A percentile compares a stretch with the other conserved stretches of the same genome.
Evolutionary conservation across 2,888 invertebrate species (phyloP).

Genomic region (Apotomis turbidana): DNA sequence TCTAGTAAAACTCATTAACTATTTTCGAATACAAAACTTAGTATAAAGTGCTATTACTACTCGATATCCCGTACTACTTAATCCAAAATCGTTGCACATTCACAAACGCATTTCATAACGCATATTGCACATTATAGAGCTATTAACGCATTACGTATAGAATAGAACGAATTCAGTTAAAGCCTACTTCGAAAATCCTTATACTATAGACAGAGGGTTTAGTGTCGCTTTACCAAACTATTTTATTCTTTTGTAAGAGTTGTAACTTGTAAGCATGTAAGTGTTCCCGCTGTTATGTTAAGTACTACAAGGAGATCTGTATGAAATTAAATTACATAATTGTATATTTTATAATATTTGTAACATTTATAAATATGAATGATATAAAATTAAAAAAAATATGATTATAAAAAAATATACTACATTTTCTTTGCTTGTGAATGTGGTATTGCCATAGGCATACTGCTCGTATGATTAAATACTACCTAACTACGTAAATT

Average conservation of each 20-base stretch:
- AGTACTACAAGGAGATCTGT: too few relatives aligned
- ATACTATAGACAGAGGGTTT: not conserved
- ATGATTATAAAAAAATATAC: too few relatives aligned
- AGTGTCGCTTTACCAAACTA: not conserved
- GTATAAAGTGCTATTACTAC: not conserved
- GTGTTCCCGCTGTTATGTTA: conserved; percentile 53
- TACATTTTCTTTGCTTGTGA: too few relatives aligned
- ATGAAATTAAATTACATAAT: too few relatives aligned
- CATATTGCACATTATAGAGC: conserved; percentile 34
- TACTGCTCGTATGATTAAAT: too few relatives aligned
- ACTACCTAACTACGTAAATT: too few relatives aligned
- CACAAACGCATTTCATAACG: conserved; percentile 26
- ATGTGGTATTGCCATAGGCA: too few relatives aligned
- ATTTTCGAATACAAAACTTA: not conserved
- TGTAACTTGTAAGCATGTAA: conserved; percentile 12
- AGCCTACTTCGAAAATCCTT: not conserved
- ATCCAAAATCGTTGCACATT: conserved; percentile 38
- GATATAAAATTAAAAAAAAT: too few relatives aligned
- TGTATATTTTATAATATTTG: too few relatives aligned
- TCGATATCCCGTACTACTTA: conserved; percentile 4
- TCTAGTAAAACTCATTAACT: too few relatives aligned
- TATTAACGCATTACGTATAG: conserved; percentile 31
- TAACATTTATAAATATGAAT: too few relatives aligned
- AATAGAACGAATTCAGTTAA: not conserved
- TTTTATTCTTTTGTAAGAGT: not conserved